Base-by-base conservation (phyloP, 2,113 vertebrate species). In the Ammospiza caudacuta region DNA sequence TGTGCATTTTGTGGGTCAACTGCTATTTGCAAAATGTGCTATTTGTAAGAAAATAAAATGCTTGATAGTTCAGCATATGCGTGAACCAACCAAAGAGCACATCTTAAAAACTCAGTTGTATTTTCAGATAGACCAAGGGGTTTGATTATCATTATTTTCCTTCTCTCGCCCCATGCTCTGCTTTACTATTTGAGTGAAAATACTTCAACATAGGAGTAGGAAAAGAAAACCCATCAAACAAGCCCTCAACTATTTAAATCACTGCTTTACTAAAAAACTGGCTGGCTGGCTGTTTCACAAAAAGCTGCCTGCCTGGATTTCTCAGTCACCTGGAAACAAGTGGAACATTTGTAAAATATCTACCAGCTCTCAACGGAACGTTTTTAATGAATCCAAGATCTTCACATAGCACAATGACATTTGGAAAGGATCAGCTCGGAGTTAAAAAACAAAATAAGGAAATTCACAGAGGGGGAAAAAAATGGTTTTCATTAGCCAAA, bases 341-440 rank as follows among this genome's bases (percentile, higher is more conserved):
- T 70, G 62, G 88, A 95, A 95, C 69, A 81, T 90, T 96, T 95
- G 49, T 87, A 93, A 95, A 97, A 92, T 90, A 93, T 68, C 94
- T 81, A 75, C 64, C 76, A 33, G 93, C 62, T 94, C 96, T 95
- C 96, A 89, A 73, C 0, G 95, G 96, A 95, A 86, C 80, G 54
- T 75, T 94, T 97, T 97, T 96, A 96, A 97, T 97, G 96, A 97
- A 97, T 92, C 90, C 69, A 78, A 81, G 85, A 93, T 94, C 83
- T 95, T 87, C 94, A 68, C 89, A 87, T 2, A 89, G 64, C 66
- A 57, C 92, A 87, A 83, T 97, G 96, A 97, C 94, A 97, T 97
- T 97, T 97, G 92, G 79, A 97, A 96, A 97, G 95, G 96, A 97
- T 97, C 94, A 95, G 29, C n/a, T 90, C 21, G 12, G 80, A 92